Evolutionary conservation across 2,113 vertebrate genomes (phyloP), one percentile per base, ranked within the genome.

Genomic region (Illadopsis cleaveri): DNA sequence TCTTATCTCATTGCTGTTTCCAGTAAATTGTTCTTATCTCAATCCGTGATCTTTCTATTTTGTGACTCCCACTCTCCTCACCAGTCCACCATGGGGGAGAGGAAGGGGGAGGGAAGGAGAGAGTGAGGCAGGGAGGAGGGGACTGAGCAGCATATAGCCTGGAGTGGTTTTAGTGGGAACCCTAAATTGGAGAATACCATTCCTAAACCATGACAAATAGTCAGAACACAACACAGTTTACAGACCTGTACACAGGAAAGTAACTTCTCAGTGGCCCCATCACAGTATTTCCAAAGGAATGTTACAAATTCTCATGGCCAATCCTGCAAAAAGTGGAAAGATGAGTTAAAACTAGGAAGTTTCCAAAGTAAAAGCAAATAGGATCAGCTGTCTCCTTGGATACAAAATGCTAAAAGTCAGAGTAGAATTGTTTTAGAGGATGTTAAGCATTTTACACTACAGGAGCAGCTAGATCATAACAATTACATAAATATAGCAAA

Each of bases 221-320:
- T 58, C 27, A 90, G 56, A 95, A 89, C 5, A 22, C 51, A 81
- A n/a, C 15, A n/a, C 23, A 51, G 27, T 53, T 92, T 89, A 96
- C 96, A 94, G 48, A 97, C 77, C 96, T 93, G 89, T 61, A 82
- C 25, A 25, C 84, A 82, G 37, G 33, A 78, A 89, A 14, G 54
- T 25, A 31, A 42, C 38, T 76, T 70, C 76, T 88, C 73, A 89
- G 70, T 3, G 12, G 58, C 42, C 60, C 66, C 45, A 72, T 87
- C 62, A 86, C 10, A n/a, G 20, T 69, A 73, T 78, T 71, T 94
- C 50, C 84, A 88, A 71, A 86, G 50, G 53, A 88, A 88, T 0
- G 8, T 76, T 79, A 88, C 38, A 82, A 89, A 61, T 70, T 88
- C 44, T 87, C 90, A 87, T 76, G 53, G 69, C 40, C 73, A 92